Evolutionary conservation across 1,140 invertebrate species (phyloP).

Genomic region (Triops cancriformis): DNA sequence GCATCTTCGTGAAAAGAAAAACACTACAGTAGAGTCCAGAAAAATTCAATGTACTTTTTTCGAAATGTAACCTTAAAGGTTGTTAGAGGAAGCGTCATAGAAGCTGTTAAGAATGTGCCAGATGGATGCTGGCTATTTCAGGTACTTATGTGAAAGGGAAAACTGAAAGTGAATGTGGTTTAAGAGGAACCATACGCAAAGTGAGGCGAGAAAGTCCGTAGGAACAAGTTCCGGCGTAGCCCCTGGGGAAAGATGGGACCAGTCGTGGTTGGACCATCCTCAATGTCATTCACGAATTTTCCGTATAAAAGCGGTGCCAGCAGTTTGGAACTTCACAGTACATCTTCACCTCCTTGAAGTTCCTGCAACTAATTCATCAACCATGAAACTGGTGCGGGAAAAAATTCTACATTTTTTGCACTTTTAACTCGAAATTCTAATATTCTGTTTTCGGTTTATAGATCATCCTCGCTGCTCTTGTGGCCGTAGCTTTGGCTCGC

Average conservation of each 20-base stretch:
- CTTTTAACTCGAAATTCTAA: too few species aligned
- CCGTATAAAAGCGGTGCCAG: background rate
- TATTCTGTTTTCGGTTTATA: background rate
- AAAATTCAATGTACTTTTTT: too few species aligned
- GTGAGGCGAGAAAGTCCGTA: background rate
- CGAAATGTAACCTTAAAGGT: too few species aligned
- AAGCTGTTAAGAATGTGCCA: too few species aligned
- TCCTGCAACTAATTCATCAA: background rate
- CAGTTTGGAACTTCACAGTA: background rate
- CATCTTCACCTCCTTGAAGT: background rate
- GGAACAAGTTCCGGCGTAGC: background rate
- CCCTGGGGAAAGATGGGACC: background rate
- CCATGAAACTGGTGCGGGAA: background rate
- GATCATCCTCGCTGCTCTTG: constrained; percentile 20
- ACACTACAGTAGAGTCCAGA: too few species aligned
- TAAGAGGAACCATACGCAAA: too few species aligned
- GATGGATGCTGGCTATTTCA: too few species aligned
- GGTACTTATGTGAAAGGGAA: too few species aligned
- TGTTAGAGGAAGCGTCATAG: too few species aligned
- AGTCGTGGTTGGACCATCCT: background rate
- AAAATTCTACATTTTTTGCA: background rate
- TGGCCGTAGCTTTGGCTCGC: constrained; percentile 17
- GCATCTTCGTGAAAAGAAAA: too few species aligned
- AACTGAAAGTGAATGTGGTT: too few species aligned
- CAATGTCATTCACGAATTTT: background rate